phyloP scores from a whole-genome alignment of 1,140 invertebrate species.

The Aphelenchoides avenae region DNA sequence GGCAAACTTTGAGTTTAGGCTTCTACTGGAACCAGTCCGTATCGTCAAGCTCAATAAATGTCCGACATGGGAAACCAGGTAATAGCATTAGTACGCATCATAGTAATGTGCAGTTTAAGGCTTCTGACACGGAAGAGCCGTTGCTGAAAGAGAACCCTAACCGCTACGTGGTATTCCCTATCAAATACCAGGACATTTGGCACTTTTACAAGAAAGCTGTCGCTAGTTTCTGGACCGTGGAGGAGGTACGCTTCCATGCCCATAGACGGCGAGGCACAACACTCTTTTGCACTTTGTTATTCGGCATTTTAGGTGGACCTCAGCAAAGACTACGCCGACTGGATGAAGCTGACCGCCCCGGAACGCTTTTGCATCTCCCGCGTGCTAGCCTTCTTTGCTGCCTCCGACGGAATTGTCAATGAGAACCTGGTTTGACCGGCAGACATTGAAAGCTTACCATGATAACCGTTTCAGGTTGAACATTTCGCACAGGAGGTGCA shows the following conservation, averaged over 20 bases:
- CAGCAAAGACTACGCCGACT: constrained; percentile 75
- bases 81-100: too few relatives aligned
- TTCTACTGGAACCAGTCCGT: too few relatives aligned
- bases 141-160: constrained; percentile 80
- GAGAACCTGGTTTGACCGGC: constrained; percentile 98
- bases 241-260: constrained; percentile 70
- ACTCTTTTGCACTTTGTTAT: too few relatives aligned
- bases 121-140: constrained; percentile 82
- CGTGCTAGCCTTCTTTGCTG: constrained; percentile 95
- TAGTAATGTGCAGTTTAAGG: too few relatives aligned
- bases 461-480: too few relatives aligned
- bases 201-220: constrained; percentile 93
- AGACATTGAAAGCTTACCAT: constrained; percentile 2
- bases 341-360: constrained; percentile 75
- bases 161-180: constrained; percentile 88
- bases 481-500: constrained; percentile 97
- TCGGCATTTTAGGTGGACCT: too few relatives aligned
- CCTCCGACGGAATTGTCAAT: constrained; percentile 98
- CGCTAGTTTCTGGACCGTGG: constrained; percentile 95
- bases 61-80: too few relatives aligned
- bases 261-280: too few relatives aligned
- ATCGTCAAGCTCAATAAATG: too few relatives aligned
- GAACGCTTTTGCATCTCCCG: constrained; percentile 93
- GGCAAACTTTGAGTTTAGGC: too few relatives aligned
- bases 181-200: constrained; percentile 65